Evolutionary conservation across 2,888 invertebrate species (phyloP), one percentile per base, ranked within the genome.

Genomic region (Ernsta delagoae): DNA sequence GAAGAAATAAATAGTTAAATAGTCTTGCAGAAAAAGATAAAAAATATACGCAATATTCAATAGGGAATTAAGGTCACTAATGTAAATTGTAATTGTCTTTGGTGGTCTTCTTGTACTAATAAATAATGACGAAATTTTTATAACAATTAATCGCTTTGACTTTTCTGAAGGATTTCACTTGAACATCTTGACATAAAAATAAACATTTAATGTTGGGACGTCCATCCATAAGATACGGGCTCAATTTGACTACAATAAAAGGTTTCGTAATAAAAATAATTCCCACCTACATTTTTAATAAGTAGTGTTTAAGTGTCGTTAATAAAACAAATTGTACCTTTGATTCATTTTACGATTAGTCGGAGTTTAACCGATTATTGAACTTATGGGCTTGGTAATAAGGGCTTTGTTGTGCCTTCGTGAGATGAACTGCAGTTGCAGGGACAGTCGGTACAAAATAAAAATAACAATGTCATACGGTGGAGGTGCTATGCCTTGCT

Each of bases 281-380:
- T 82, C 80, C 86, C 88, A 86, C 89, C 87, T 84, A 89, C 87
- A 83, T 85, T 87, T 83, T 89, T 87, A 89, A 88, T 90, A 90
- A 92, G 90, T 87, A 88, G 79, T 83, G 78, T 83, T 84, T 85
- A 85, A 89, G 90, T 86, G 87, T 86, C 84, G 87, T 91, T 89
- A 88, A 90, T 89, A 89, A 90, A 90, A 90, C 83, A 89, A 88
- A 89, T 89, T 86, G 88, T 88, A 9, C n/a, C 45, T 62, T 62
- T 68, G 41, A 50, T 12, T 11, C 39, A 31, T 12, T 56, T 54
- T 11, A 48, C 11, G 11, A 41, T 0, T 24, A 12, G 7, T 16
- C 12, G 11, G 3, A 12, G 12, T 50, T 41, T 8, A 34, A 11
- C 0, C 12, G 50, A 68, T 9, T 63, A 50, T 68, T 1, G 39